A percentile compares a stretch with the other conserved stretches of the same genome.
Conservation (phyloP, 2,888 invertebrate species). For the Exephanes ischioxanthus region DNA sequence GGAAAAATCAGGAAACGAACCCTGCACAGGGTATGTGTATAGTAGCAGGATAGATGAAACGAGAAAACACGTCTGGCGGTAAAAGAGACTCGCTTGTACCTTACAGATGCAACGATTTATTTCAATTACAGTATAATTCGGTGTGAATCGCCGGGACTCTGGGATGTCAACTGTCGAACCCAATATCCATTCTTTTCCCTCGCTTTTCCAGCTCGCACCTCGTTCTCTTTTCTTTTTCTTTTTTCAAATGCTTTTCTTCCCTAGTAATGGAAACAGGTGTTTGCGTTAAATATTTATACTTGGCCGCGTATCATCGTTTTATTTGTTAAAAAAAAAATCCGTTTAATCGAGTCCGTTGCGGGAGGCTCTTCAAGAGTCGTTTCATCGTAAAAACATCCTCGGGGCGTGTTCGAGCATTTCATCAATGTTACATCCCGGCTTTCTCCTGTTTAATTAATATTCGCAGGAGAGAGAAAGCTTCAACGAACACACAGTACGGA, state of each 20-base stretch:
- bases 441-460: constrained; percentile 15
- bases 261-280: background rate
- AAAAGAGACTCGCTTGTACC: constrained; percentile 64
- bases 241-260: background rate
- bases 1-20: constrained; percentile 16
- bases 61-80: constrained; percentile 47
- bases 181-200: constrained; percentile 27
- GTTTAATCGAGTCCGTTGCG: background rate
- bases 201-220: constrained; percentile 50
- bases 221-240: background rate
- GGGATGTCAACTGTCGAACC: constrained; percentile 53
- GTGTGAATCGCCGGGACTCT: constrained; percentile 66
- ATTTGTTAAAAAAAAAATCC: background rate
- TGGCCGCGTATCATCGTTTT: background rate
- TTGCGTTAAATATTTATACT: background rate
- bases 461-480: background rate
- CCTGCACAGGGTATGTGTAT: constrained; percentile 35
- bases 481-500: too few species aligned
- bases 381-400: background rate
- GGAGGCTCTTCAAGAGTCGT: background rate
- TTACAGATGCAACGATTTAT: constrained; percentile 81
- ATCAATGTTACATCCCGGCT: background rate
- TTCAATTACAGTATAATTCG: constrained; percentile 81
- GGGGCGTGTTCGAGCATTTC: constrained; percentile 1
- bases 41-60: constrained; percentile 60